Conservation (phyloP, 1,140 invertebrate species). For the Megalonaias nervosa region DNA sequence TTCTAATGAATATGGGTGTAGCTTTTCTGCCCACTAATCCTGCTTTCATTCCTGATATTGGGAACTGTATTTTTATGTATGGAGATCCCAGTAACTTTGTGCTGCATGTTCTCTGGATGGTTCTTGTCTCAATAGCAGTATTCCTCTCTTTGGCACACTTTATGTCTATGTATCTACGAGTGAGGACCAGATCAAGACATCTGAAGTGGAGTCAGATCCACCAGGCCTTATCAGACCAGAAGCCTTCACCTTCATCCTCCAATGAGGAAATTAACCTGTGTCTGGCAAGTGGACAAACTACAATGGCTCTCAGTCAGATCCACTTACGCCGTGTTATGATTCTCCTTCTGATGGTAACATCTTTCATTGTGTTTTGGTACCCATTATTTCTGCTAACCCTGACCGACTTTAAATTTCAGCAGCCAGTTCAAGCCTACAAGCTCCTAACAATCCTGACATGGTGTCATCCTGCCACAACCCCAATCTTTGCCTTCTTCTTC, state of each 20-base stretch:
- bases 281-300: conserved; percentile 31
- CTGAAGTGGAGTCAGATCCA: conserved; percentile 57
- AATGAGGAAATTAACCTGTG: conserved; percentile 22
- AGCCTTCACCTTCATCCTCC: conserved; percentile 14
- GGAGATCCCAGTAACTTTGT: conserved; percentile 88
- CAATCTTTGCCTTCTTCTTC: conserved; percentile 56
- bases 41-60: conserved; percentile 73
- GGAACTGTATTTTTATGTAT: conserved; percentile 84
- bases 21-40: conserved; percentile 78
- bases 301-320: conserved; percentile 35
- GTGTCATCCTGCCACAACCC: conserved; percentile 61
- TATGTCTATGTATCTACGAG: conserved; percentile 86
- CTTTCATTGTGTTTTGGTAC: conserved; percentile 90
- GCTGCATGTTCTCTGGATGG: conserved; percentile 90
- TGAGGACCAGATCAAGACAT: conserved; percentile 68
- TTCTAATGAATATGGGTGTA: conserved; percentile 92
- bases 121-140: conserved; percentile 90
- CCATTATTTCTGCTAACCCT: conserved; percentile 89
- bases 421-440: conserved; percentile 48
- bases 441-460: conserved; percentile 71
- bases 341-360: conserved; percentile 80
- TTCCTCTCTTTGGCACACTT: conserved; percentile 87
- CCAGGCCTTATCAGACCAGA: conserved; percentile 46
- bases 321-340: conserved; percentile 52
- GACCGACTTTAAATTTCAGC: conserved; percentile 64